Evolutionary conservation across 1,140 invertebrate genomes (phyloP), one percentile per base, ranked within the genome.

Genomic region (Hycleus cichorii): DNA sequence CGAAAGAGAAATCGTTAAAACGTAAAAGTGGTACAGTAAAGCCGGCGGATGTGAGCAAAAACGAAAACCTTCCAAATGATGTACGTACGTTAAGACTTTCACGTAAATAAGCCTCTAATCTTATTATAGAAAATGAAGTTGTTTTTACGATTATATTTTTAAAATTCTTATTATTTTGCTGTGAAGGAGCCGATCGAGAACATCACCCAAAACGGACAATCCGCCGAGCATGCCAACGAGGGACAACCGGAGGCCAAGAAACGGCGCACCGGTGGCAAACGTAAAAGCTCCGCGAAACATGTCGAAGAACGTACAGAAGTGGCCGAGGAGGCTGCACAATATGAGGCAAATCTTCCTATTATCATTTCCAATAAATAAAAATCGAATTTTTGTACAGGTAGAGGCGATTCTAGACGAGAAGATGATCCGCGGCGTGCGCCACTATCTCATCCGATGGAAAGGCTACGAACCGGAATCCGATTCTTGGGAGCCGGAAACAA

Each of bases 361-460:
- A 9, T 54, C 12, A 24, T 48, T 8, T 9, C 2, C 6, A 0
- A 1, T 52, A 11, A 38, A 24, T 10, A 32, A 32, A 2, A 32
- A 32, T 32, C 32, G 32, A 24, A 11, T 39, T 45, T 32, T 12
- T 46, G 8, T 71, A 27, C 48, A 88, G 86, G 86, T 89, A 0
- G 82, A 88, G 63, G 80, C 81, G 63, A 79, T 89, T n/a, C 66
- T 89, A 8, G 81, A 80, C 53, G 80, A 84, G 9, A 87, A 87
- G 64, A 81, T 75, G 8, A 79, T 83, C 10, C 83, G 83, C 69
- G 85, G 86, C 0, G 80, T 83, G 40, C 74, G 81, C 2, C 80
- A 87, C 66, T 93, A 89, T 69, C 76, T 87, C 12, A 87, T 93
- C 1, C 77, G 88, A 59, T 93, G 90, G 90, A 89, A 89, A 65